Evolutionary conservation across 64 coral and sea anemone species (phyloP), one percentile per base, ranked within the genome.

Genomic region (Montipora cactus): DNA sequence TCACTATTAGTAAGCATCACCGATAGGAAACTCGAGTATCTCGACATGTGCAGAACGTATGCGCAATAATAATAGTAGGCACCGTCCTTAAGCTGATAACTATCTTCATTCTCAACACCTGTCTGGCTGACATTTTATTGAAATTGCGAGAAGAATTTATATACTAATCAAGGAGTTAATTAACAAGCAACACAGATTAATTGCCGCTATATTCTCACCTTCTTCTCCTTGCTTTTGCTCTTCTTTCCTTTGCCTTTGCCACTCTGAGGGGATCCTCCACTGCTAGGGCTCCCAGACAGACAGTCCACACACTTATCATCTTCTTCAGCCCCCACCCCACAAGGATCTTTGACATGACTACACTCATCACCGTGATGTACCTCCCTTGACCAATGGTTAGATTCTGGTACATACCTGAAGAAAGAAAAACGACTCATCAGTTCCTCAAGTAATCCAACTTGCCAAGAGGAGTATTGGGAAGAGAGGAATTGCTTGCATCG

Each of bases 141-240:
- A 37, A 37, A 37, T 37, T 37, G 37, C 37, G 37, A 37, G 37
- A 37, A 37, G 37, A 37, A 37, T 37, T 37, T 37, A 37, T 37
- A 37, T 2, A 37, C 37, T 37, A 37, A 37, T 37, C 37, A 37
- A 37, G 37, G 37, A 37, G 37, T 37, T 37, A 37, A 37, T 37
- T 37, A 37, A 37, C 37, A 37, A 37, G 37, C 23, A 9, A 15
- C 47, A 49, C 76, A 47, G 37, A 46, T 13, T 20, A 49, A 18
- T 0, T 18, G 8, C 14, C 12, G 55, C 7, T 15, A 55, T 81
- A n/a, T 79, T 70, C 25, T 88, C 52, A 53, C 81, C 50, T 78
- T 86, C 55, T 88, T 93, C 3, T 88, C 86, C 58, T 89, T 89
- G 48, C 68, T 88, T 81, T 88, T 88, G 15, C 75, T 47, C 86